phyloP scores from a whole-genome alignment of 2,113 vertebrate species.

The Cochlearius cochlearius region DNA sequence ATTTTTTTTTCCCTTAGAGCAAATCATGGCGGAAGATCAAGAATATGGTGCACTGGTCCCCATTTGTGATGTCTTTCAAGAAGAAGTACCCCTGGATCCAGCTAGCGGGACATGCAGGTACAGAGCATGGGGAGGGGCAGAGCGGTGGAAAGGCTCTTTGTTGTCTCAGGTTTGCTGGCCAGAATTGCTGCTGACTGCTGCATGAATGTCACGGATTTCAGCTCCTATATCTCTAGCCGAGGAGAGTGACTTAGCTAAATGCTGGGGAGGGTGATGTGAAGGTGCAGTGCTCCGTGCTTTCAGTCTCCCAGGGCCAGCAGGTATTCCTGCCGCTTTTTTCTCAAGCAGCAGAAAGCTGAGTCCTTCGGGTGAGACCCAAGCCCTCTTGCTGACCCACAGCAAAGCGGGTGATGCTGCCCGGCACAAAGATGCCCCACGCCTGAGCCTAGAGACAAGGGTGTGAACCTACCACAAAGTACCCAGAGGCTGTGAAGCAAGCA shows the following conservation, averaged over 20 bases:
- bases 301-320: not conserved
- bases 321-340: not conserved
- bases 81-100: slow-evolving; percentile 99
- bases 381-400: not conserved
- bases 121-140: not conserved
- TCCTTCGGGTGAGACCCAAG: not conserved
- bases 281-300: not conserved
- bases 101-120: slow-evolving; percentile 96
- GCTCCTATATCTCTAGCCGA: not conserved
- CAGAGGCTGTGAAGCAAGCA: not conserved
- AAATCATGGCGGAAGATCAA: slow-evolving; percentile 99
- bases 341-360: not conserved
- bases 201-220: not conserved
- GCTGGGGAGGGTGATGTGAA: not conserved
- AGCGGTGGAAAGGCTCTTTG: not conserved
- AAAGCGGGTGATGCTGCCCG: not conserved
- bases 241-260: not conserved
- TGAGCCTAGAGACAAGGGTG: not conserved
- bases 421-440: not conserved
- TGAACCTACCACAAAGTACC: not conserved
- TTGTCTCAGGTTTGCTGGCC: not conserved
- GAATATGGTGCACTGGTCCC: slow-evolving; percentile 99
- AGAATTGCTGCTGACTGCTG: not conserved
- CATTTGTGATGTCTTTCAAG: slow-evolving; percentile 98
- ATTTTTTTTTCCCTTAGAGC: slow-evolving; percentile 75